These are phyloP conservation scores for Pammene fasciana DNA, from an alignment of 2,888 invertebrate genomes.

Conservation along the genomic window DNA sequence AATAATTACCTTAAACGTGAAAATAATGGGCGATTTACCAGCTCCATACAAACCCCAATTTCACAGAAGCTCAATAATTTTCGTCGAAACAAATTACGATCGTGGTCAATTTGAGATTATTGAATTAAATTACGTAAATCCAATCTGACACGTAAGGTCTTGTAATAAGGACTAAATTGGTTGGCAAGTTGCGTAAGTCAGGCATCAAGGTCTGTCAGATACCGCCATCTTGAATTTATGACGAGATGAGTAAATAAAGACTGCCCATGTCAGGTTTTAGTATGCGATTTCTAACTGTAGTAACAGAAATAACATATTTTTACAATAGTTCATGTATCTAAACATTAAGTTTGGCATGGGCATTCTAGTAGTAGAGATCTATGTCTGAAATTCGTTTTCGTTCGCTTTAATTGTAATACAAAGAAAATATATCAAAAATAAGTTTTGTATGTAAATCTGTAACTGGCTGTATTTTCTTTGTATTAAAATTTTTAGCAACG, in stretches of 20 bases:
- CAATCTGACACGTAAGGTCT: background rate
- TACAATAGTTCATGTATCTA: too few relatives aligned
- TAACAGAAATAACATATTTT: too few relatives aligned
- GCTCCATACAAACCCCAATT: slow-evolving; percentile 21
- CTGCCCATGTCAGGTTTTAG: background rate
- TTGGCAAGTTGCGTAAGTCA: slow-evolving; percentile 11
- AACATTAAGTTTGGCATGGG: too few relatives aligned
- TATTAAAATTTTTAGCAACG: too few relatives aligned
- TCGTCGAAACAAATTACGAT: slow-evolving; percentile 40
- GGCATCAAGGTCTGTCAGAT: background rate
- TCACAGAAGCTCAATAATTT: slow-evolving; percentile 30
- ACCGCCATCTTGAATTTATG: slow-evolving; percentile 17
- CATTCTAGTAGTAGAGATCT: too few relatives aligned
- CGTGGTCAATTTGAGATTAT: slow-evolving; percentile 40
- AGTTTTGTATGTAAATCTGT: too few relatives aligned
- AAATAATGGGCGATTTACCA: slow-evolving; percentile 20
- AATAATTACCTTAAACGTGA: background rate
- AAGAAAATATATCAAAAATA: too few relatives aligned
- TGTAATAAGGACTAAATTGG: slow-evolving; percentile 20
- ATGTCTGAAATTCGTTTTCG: too few relatives aligned
- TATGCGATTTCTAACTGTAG: too few relatives aligned
- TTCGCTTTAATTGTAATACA: too few relatives aligned
- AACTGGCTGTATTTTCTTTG: too few relatives aligned
- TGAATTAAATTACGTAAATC: slow-evolving; percentile 24
- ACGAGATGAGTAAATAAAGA: background rate